These are phyloP conservation scores for Macrostomum lignano DNA, from an alignment of 1,140 invertebrate species.

Conservation along the genomic window DNA sequence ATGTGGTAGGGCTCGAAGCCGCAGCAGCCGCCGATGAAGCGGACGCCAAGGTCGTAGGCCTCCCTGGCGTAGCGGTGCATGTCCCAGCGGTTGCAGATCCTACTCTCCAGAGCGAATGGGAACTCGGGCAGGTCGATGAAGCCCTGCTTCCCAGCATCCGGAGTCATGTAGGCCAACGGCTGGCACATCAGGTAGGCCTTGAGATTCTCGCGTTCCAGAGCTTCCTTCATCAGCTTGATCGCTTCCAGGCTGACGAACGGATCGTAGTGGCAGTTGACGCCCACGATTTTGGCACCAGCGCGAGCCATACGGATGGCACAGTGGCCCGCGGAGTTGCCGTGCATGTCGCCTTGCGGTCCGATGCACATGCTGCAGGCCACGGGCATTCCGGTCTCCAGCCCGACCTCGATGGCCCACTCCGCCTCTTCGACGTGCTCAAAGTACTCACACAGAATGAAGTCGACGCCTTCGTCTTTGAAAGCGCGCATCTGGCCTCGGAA, in stretches of 20 bases:
- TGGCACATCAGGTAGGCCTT: constrained; percentile 22
- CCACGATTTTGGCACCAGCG: constrained; percentile 26
- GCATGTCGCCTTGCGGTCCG: constrained; percentile 25
- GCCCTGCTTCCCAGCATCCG: constrained; percentile 24
- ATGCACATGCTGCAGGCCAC: constrained; percentile 28
- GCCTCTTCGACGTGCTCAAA: constrained; percentile 29
- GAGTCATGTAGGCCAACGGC: constrained; percentile 23
- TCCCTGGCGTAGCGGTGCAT: constrained; percentile 24
- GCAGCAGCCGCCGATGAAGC: constrained; percentile 27
- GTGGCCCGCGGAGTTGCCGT: constrained; percentile 17
- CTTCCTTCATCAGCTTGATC: constrained; percentile 21
- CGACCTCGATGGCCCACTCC: constrained; percentile 27
- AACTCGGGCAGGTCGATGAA: constrained; percentile 30
- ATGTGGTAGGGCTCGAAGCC: constrained; percentile 28
- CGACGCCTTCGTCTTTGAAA: constrained; percentile 21
- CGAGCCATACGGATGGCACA: constrained; percentile 26
- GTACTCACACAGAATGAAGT: constrained; percentile 28
- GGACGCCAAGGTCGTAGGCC: constrained; percentile 24
- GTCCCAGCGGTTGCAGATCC: constrained; percentile 25
- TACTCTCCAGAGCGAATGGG: constrained; percentile 25
- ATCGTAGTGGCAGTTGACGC: constrained; percentile 28
- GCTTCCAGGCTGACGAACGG: constrained; percentile 18
- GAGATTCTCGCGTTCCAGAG: constrained; percentile 14
- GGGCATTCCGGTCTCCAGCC: constrained; percentile 12
- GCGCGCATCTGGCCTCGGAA: constrained; percentile 24